phyloP scores from a whole-genome alignment of 2,113 vertebrate species.

The Irena cyanogastra region DNA sequence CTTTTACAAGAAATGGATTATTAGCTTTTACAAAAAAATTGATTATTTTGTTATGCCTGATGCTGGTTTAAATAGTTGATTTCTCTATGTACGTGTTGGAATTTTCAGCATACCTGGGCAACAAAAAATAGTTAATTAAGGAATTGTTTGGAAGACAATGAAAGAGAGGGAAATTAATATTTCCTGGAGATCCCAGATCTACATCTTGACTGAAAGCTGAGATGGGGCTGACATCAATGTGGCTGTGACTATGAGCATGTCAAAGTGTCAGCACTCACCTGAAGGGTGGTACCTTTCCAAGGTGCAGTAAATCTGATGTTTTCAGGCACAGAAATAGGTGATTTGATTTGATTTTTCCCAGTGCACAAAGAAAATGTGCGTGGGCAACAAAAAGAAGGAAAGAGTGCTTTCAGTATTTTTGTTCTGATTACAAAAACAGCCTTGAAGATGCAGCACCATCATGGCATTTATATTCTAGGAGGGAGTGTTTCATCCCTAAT shows the following conservation, averaged over 20 bases:
- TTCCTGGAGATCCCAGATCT: neutral
- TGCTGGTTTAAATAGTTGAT: slow-evolving; percentile 30
- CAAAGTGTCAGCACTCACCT: neutral
- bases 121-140: neutral
- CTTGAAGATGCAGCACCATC: neutral
- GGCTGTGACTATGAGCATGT: accelerated
- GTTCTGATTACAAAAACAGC: neutral
- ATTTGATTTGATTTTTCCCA: neutral
- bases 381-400: neutral
- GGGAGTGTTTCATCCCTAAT: neutral
- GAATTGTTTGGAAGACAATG: neutral
- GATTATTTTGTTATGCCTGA: slow-evolving; percentile 34
- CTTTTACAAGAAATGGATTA: slow-evolving; percentile 33
- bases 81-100: neutral
- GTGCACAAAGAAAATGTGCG: neutral
- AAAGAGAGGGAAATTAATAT: neutral
- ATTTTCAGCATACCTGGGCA: neutral
- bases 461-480: neutral
- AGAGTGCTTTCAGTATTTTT: neutral
- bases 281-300: neutral
- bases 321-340: neutral
- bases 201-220: neutral
- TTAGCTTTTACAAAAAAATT: slow-evolving; percentile 60
- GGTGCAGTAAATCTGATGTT: neutral
- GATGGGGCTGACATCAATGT: neutral